These are phyloP conservation scores for Melangyna quadrimaculata DNA, from an alignment of 2,888 invertebrate species.

Conservation along the genomic window DNA sequence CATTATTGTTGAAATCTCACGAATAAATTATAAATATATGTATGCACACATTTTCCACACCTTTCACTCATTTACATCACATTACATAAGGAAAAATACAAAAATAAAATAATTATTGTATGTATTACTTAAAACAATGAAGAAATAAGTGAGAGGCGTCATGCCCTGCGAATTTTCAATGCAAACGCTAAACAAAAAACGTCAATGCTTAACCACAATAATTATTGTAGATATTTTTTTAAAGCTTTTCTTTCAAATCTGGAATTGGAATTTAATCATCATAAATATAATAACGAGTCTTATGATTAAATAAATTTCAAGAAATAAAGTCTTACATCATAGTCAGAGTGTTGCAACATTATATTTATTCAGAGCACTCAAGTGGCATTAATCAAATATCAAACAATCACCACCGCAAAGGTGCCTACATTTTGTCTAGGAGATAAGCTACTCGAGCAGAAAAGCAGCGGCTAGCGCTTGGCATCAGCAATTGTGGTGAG, in stretches of 20 bases:
- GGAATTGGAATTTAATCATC: background rate
- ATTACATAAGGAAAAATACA: background rate
- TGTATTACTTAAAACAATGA: background rate
- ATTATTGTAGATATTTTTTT: background rate
- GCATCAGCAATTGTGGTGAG: background rate
- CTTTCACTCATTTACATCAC: background rate
- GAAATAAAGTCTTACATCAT: background rate
- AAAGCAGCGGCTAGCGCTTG: background rate
- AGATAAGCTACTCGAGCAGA: background rate
- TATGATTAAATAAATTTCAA: background rate
- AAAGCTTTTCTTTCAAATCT: background rate
- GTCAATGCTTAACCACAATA: background rate
- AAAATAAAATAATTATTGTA: background rate
- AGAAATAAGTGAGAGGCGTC: conserved; percentile 8
- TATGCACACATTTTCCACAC: background rate
- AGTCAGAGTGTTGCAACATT: background rate
- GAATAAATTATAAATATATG: background rate
- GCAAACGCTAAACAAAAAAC: background rate
- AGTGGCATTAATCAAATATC: conserved; percentile 10
- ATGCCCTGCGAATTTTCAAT: background rate
- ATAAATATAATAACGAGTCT: background rate
- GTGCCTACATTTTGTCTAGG: background rate
- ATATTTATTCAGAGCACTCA: conserved; percentile 14
- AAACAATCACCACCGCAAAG: background rate
- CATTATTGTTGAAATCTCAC: background rate